phyloP scores from a whole-genome alignment of 2,888 invertebrate species.

The Liopterus haemorrhoidalis region DNA sequence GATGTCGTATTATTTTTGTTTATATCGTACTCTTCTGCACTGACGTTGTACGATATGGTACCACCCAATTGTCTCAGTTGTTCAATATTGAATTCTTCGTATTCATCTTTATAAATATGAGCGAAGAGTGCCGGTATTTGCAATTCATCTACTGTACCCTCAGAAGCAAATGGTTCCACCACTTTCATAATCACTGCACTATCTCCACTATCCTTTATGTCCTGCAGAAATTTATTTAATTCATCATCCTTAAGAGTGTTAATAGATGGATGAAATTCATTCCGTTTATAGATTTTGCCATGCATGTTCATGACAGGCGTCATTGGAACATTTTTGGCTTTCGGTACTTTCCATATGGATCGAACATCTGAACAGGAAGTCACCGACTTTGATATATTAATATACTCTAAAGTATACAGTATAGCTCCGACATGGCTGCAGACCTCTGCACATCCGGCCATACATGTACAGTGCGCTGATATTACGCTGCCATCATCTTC shows the following conservation, averaged over 20 bases:
- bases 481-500: conserved; percentile 10
- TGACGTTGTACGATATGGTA: background rate
- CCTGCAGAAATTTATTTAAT: conserved; percentile 5
- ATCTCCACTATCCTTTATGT: conserved; percentile 7
- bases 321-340: conserved; percentile 1
- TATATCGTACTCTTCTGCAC: background rate
- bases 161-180: conserved; percentile 21
- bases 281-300: too few relatives aligned
- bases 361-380: conserved; percentile 22
- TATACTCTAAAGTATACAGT: conserved; percentile 12
- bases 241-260: background rate
- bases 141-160: background rate
- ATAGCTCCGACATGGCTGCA: conserved; percentile 21
- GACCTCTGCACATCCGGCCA: conserved; percentile 18
- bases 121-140: background rate
- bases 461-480: conserved; percentile 19
- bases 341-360: conserved; percentile 12
- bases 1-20: background rate
- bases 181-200: conserved; percentile 17
- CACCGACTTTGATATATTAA: background rate
- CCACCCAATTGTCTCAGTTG: conserved; percentile 6
- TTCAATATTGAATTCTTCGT: background rate
- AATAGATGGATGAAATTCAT: too few relatives aligned
- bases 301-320: background rate
- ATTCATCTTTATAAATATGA: background rate